Evolutionary conservation across 92 coral and sea anemone species (phyloP).

Genomic region (Ricordea florida): DNA sequence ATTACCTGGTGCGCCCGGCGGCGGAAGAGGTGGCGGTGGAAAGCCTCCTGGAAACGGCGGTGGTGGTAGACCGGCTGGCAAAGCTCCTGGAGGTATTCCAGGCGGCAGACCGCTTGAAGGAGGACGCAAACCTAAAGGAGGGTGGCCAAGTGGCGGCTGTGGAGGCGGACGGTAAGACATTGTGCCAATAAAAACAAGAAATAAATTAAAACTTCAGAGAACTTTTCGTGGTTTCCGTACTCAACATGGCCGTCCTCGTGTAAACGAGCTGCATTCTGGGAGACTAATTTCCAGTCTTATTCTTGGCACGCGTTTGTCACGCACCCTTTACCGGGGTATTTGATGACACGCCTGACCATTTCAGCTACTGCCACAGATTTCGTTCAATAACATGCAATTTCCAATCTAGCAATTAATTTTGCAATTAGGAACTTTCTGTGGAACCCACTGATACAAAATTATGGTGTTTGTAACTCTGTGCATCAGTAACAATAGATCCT

Average conservation of each 20-base stretch:
- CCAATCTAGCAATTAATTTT: too few relatives aligned
- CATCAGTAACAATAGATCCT: too few relatives aligned
- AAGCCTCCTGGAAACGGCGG: constrained; percentile 90
- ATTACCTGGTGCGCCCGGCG: constrained; percentile 56
- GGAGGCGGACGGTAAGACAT: constrained; percentile 92
- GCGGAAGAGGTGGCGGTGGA: constrained; percentile 87
- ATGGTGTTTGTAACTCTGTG: too few relatives aligned
- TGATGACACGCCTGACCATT: too few relatives aligned
- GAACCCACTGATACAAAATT: too few relatives aligned
- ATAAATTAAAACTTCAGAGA: neutral
- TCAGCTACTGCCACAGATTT: too few relatives aligned
- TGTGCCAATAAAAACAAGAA: neutral
- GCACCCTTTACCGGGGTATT: too few relatives aligned
- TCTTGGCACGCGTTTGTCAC: too few relatives aligned
- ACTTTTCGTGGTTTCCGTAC: neutral
- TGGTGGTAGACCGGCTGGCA: constrained; percentile 82
- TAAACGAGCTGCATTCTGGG: too few relatives aligned
- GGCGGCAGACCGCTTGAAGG: constrained; percentile 72
- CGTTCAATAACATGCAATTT: too few relatives aligned
- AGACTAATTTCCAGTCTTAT: too few relatives aligned
- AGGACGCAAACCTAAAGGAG: constrained; percentile 71
- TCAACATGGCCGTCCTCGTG: constrained; percentile 78
- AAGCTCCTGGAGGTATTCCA: constrained; percentile 62
- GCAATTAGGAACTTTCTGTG: too few relatives aligned
- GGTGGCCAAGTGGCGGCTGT: constrained; percentile 74